Conservation (phyloP, 1,140 invertebrate species). For the Drosophila erecta region DNA sequence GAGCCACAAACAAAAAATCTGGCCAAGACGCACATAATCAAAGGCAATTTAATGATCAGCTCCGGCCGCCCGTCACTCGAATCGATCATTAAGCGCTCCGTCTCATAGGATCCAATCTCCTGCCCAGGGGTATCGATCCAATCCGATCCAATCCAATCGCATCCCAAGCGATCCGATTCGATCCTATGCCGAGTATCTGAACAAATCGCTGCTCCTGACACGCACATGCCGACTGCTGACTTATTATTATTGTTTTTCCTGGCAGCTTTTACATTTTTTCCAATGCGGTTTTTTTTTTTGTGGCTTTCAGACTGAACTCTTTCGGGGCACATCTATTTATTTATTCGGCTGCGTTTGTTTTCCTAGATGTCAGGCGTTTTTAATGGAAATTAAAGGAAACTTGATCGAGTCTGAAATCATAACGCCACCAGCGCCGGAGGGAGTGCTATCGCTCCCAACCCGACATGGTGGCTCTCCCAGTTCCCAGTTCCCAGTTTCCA, state of each 20-base stretch:
- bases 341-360: constrained; percentile 69
- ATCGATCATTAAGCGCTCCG: constrained; percentile 63
- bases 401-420: constrained; percentile 79
- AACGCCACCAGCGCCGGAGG: constrained; percentile 40
- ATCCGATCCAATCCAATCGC: not conserved
- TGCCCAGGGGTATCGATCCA: constrained; percentile 19
- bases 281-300: not conserved
- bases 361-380: constrained; percentile 69
- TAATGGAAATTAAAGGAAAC: constrained; percentile 77
- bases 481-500: not conserved
- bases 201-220: constrained; percentile 27
- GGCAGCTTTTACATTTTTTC: constrained; percentile 34
- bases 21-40: constrained; percentile 55
- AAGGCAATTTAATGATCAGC: constrained; percentile 81
- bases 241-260: constrained; percentile 51
- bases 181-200: constrained; percentile 6
- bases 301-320: constrained; percentile 35
- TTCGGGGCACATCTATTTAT: constrained; percentile 44
- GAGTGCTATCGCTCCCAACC: not conserved
- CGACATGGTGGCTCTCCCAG: constrained; percentile 8
- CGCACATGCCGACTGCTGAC: constrained; percentile 41
- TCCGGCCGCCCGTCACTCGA: constrained; percentile 50
- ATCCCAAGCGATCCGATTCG: not conserved
- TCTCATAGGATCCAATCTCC: constrained; percentile 11
- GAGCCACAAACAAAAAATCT: constrained; percentile 57